Conservation (phyloP, 2,888 invertebrate species). For the Clanis bilineata region DNA sequence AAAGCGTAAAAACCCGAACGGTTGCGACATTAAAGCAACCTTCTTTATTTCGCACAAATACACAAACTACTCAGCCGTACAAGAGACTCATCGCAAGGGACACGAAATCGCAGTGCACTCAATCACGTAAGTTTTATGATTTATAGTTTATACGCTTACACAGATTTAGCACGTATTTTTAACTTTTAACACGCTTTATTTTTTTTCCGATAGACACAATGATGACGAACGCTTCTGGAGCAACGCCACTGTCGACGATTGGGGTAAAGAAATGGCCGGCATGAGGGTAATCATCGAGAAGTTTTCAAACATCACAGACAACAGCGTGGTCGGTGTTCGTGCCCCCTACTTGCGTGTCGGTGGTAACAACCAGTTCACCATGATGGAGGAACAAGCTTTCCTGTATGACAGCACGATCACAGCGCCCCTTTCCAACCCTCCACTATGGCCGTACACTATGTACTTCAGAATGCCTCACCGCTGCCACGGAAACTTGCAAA, state of each 20-base stretch:
- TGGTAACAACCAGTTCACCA: constrained; percentile 97
- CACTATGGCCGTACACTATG: constrained; percentile 99
- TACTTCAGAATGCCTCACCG: constrained; percentile 98
- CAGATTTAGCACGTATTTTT: neutral
- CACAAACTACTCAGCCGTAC: constrained; percentile 95
- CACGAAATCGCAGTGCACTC: constrained; percentile 97
- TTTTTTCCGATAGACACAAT: constrained; percentile 85
- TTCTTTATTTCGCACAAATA: constrained; percentile 97
- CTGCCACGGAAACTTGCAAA: constrained; percentile 95
- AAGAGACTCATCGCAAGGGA: constrained; percentile 94
- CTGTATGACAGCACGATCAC: constrained; percentile 97
- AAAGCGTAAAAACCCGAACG: constrained; percentile 95
- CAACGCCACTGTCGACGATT: constrained; percentile 94
- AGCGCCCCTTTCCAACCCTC: constrained; percentile 94
- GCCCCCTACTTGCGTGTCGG: constrained; percentile 95
- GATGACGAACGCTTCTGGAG: constrained; percentile 97
- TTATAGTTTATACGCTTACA: neutral
- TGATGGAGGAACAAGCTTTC: constrained; percentile 98
- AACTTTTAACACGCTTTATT: constrained; percentile 6
- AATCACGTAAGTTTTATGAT: constrained; percentile 89
- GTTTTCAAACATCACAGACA: constrained; percentile 93
- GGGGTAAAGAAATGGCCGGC: constrained; percentile 97
- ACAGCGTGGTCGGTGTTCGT: constrained; percentile 94
- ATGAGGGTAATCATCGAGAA: constrained; percentile 95
- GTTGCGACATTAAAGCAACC: constrained; percentile 95